A percentile compares a stretch with the other conserved stretches of the same genome.
phyloP scores from a whole-genome alignment of 2,113 vertebrate genomes.

The Morone chrysops region DNA sequence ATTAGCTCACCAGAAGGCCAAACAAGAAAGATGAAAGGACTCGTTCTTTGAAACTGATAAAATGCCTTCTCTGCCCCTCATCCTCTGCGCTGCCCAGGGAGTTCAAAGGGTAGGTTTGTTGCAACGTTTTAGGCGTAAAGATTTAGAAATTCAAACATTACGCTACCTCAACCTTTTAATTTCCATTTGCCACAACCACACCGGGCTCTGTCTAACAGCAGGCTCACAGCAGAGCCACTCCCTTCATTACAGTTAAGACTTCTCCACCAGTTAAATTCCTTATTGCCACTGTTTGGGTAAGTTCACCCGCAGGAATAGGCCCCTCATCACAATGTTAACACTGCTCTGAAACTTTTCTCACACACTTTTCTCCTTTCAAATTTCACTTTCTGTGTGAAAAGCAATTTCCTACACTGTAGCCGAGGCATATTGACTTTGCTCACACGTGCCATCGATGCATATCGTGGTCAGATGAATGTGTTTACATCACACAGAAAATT shows the following conservation, averaged over 20 bases:
- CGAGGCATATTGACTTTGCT: no score
- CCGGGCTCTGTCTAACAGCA: conserved; percentile 22
- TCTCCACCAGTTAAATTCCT: conserved; percentile 45
- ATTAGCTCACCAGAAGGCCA: conserved; percentile 73
- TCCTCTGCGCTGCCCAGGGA: conserved; percentile 45
- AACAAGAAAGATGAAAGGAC: conserved; percentile 73
- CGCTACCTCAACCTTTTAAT: conserved; percentile 71
- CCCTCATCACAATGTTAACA: conserved; percentile 55
- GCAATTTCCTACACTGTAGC: conserved; percentile 3
- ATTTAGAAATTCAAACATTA: conserved; percentile 67
- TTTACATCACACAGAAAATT: background rate
- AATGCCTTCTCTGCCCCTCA: conserved; percentile 45
- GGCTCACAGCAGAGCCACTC: conserved; percentile 58
- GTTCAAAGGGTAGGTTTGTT: conserved; percentile 63
- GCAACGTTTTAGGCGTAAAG: conserved; percentile 41
- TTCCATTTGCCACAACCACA: conserved; percentile 58
- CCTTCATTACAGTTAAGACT: conserved; percentile 60
- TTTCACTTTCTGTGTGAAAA: conserved; percentile 26
- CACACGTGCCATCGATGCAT: background rate
- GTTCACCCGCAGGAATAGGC: conserved; percentile 28
- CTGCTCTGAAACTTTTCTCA: conserved; percentile 17
- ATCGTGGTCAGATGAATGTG: background rate
- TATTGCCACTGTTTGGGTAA: conserved; percentile 43
- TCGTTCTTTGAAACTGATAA: conserved; percentile 71
- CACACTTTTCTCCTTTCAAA: background rate